These are phyloP conservation scores for Drosophila aff. DNA, from an alignment of 1,140 invertebrate species.

Conservation along the genomic window DNA sequence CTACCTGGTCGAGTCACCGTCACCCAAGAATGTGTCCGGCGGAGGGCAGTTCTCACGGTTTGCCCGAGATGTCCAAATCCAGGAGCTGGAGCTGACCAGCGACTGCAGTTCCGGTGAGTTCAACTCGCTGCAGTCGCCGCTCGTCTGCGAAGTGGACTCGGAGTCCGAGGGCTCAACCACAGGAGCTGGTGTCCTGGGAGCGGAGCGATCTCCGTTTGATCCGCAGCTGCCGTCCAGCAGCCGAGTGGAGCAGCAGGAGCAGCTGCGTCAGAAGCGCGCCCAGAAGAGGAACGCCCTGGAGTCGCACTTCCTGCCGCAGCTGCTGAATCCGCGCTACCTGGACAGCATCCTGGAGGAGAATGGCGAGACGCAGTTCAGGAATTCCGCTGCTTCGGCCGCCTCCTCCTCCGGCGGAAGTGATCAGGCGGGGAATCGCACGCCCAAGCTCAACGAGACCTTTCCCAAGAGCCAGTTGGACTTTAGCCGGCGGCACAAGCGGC, in stretches of 20 bases:
- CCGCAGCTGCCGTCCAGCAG: constrained; percentile 48
- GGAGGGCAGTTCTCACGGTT: constrained; percentile 52
- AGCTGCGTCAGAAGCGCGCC: constrained; percentile 73
- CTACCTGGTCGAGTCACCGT: constrained; percentile 68
- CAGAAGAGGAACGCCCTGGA: constrained; percentile 86
- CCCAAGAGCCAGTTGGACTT: constrained; percentile 79
- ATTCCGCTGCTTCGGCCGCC: not conserved
- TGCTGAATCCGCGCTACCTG: constrained; percentile 86
- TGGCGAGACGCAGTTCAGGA: constrained; percentile 85
- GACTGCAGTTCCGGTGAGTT: constrained; percentile 74
- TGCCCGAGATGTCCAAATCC: constrained; percentile 68
- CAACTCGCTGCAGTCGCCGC: constrained; percentile 54
- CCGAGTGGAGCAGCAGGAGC: constrained; percentile 70
- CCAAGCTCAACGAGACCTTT: constrained; percentile 64
- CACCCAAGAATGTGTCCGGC: constrained; percentile 46
- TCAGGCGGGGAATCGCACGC: constrained; percentile 23
- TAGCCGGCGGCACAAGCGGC: constrained; percentile 56
- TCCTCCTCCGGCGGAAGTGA: constrained; percentile 16
- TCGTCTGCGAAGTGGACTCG: constrained; percentile 75
- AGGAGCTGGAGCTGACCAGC: constrained; percentile 70
- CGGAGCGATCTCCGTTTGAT: constrained; percentile 34
- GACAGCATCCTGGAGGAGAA: constrained; percentile 88
- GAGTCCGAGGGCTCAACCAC: constrained; percentile 52
- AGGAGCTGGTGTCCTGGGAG: constrained; percentile 7
- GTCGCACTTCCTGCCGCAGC: constrained; percentile 86